Percentiles rank a stretch among this genome's conserved stretches.
Evolutionary conservation across 2,113 vertebrate species (phyloP).

Genomic region (Sapajus apella): DNA sequence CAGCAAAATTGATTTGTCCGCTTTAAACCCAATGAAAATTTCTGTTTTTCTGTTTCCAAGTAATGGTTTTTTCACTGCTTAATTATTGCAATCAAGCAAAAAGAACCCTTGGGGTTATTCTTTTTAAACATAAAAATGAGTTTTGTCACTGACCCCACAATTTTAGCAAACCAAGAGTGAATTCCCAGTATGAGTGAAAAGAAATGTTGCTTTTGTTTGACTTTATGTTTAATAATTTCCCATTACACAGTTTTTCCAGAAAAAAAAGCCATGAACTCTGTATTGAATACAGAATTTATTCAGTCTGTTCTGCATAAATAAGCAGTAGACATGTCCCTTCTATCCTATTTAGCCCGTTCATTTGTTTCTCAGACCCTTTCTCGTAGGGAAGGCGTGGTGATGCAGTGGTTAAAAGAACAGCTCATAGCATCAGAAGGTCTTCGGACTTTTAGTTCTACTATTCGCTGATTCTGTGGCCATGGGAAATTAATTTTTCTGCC

Average conservation of each 20-base stretch:
- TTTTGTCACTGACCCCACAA: neutral
- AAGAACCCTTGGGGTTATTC: neutral
- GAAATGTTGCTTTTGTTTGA: neutral
- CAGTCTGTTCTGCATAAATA: neutral
- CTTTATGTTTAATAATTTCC: neutral
- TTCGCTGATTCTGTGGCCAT: neutral
- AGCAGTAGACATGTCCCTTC: neutral
- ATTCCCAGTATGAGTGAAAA: neutral
- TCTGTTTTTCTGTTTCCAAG: neutral
- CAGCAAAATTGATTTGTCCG: neutral
- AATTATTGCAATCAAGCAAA: neutral
- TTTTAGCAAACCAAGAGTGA: neutral
- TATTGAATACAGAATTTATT: neutral
- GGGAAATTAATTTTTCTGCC: neutral
- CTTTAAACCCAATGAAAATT: neutral
- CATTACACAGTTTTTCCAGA: neutral
- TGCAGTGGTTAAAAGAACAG: neutral
- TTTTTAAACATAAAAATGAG: neutral
- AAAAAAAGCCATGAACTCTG: neutral
- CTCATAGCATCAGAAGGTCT: neutral
- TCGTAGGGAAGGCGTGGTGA: neutral
- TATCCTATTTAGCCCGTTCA: neutral
- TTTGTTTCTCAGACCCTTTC: neutral
- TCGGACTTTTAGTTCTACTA: neutral
- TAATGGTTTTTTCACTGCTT: neutral